Conservation (phyloP, 2,113 vertebrate genomes). For the Thunnus thynnus region DNA sequence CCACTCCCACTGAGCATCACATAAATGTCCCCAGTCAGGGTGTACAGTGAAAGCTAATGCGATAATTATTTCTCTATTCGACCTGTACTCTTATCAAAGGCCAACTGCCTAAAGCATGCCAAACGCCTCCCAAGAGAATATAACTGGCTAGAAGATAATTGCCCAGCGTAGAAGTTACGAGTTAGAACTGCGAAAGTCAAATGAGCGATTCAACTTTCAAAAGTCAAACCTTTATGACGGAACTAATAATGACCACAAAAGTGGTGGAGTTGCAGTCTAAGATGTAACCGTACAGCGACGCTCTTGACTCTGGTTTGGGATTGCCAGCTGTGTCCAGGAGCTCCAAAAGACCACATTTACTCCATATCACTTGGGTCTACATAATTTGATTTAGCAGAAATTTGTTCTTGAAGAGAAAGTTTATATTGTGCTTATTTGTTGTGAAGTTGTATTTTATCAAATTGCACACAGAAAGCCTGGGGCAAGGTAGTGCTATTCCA, state of each 20-base stretch:
- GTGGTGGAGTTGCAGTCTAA: neutral
- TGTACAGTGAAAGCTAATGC: slow-evolving; percentile 59
- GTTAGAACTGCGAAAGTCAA: slow-evolving; percentile 66
- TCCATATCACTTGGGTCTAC: too few relatives aligned
- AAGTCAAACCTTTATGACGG: slow-evolving; percentile 38
- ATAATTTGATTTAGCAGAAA: too few relatives aligned
- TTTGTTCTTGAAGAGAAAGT: too few relatives aligned
- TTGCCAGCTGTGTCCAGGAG: too few relatives aligned
- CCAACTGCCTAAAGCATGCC: slow-evolving; percentile 39
- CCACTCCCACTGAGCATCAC: slow-evolving; percentile 23
- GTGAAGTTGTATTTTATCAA: too few relatives aligned
- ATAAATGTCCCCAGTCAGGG: slow-evolving; percentile 41
- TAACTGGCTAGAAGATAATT: slow-evolving; percentile 61
- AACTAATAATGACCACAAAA: neutral
- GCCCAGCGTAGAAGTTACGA: slow-evolving; percentile 41
- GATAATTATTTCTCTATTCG: slow-evolving; percentile 51
- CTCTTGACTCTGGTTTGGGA: too few relatives aligned
- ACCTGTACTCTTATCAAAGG: slow-evolving; percentile 60
- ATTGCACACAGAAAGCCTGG: too few relatives aligned
- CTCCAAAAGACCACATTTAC: too few relatives aligned
- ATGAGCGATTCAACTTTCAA: slow-evolving; percentile 28
- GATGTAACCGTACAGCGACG: too few relatives aligned
- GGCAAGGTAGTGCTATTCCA: too few relatives aligned
- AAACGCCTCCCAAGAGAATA: slow-evolving; percentile 19
- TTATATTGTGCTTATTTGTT: too few relatives aligned